A percentile compares a stretch with the other conserved stretches of the same genome.
Conservation (phyloP, 2,888 invertebrate genomes). For the Octodonta nipae region DNA sequence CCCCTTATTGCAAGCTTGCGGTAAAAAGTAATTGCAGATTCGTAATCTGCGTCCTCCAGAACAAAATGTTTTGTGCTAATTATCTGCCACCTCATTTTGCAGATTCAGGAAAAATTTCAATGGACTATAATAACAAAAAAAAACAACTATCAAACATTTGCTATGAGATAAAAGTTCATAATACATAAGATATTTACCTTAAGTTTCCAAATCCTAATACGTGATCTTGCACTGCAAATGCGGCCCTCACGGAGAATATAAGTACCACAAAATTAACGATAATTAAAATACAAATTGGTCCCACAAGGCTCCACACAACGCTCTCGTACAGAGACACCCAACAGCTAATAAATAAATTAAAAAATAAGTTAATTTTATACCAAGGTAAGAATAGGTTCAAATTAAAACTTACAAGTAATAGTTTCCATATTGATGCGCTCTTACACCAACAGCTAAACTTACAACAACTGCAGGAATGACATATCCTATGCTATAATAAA, state of each 20-base stretch:
- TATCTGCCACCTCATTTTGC: too few species aligned
- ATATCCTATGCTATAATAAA: conserved; percentile 85
- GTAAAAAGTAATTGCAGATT: too few species aligned
- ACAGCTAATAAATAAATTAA: conserved; percentile 56
- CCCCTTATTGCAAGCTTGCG: too few species aligned
- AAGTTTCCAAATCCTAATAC: conserved; percentile 71
- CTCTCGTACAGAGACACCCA: conserved; percentile 90
- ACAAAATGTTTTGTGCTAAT: too few species aligned
- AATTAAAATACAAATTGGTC: conserved; percentile 72
- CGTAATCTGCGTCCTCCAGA: too few species aligned
- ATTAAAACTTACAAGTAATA: conserved; percentile 68
- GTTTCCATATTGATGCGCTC: conserved; percentile 90
- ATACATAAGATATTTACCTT: too few species aligned
- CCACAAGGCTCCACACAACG: conserved; percentile 90
- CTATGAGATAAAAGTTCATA: neutral
- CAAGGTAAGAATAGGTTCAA: neutral
- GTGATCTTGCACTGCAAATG: conserved; percentile 80
- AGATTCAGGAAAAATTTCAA: too few species aligned
- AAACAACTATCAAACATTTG: neutral
- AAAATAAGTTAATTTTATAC: neutral
- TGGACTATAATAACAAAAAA: too few species aligned
- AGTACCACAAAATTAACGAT: conserved; percentile 66
- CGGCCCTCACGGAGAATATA: conserved; percentile 75
- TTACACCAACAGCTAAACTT: conserved; percentile 79
- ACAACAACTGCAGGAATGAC: conserved; percentile 84